These are phyloP conservation scores for Pheosia tremula DNA, from an alignment of 2,888 invertebrate genomes.

Conservation along the genomic window DNA sequence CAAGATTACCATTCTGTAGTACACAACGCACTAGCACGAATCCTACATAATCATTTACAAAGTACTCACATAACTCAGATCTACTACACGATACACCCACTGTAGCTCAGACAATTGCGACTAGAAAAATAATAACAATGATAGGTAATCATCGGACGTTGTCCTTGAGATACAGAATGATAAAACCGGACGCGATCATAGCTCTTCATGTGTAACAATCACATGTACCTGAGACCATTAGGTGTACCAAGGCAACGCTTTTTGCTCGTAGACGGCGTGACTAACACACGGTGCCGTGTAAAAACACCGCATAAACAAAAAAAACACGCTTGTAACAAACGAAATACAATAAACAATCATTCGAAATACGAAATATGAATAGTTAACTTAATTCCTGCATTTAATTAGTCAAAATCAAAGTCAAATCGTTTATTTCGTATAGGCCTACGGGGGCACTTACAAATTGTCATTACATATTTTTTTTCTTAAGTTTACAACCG, in stretches of 20 bases:
- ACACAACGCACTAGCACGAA: not conserved
- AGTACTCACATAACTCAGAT: not conserved
- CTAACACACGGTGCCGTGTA: constrained; percentile 46
- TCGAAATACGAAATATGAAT: not conserved
- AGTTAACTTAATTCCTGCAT: not conserved
- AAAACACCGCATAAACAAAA: not conserved
- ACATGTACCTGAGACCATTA: constrained; percentile 58
- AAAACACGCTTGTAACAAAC: not conserved
- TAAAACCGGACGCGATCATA: constrained; percentile 49
- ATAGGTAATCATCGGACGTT: constrained; percentile 13
- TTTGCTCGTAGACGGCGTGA: constrained; percentile 68
- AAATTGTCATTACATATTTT: too few species aligned
- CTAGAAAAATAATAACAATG: constrained; percentile 13
- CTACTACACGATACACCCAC: not conserved
- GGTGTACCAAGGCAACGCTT: constrained; percentile 68
- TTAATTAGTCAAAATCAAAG: not conserved
- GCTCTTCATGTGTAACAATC: constrained; percentile 64
- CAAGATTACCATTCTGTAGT: too few species aligned
- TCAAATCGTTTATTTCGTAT: too few species aligned
- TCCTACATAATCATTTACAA: not conserved
- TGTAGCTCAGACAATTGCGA: constrained; percentile 3
- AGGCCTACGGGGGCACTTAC: too few species aligned
- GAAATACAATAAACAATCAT: constrained; percentile 4
- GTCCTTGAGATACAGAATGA: constrained; percentile 29
- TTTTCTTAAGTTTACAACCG: too few species aligned